Evolutionary conservation across 2,888 invertebrate species (phyloP).

Genomic region (Eupithecia pulchellata): DNA sequence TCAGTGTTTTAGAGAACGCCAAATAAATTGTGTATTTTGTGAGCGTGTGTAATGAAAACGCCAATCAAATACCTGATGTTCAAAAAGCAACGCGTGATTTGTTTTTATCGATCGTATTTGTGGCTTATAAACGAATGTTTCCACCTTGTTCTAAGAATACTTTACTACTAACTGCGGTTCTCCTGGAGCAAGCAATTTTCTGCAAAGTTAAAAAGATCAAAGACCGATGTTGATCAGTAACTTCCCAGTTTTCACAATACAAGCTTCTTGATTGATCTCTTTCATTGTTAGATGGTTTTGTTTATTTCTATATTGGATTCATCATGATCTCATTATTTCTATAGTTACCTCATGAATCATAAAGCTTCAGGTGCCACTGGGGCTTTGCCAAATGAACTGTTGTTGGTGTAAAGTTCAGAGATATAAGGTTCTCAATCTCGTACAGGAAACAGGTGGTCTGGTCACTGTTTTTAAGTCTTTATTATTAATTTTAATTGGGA

Average conservation of each 20-base stretch:
- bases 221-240: constrained; percentile 6
- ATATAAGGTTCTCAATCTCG: constrained; percentile 27
- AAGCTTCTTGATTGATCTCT: background rate
- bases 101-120: constrained; percentile 16
- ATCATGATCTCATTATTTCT: constrained; percentile 16
- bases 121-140: constrained; percentile 4
- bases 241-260: background rate
- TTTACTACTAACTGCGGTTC: constrained; percentile 1
- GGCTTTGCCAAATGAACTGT: constrained; percentile 40
- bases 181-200: constrained; percentile 2
- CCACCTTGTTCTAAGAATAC: constrained; percentile 17
- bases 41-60: constrained; percentile 34
- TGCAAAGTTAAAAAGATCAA: constrained; percentile 15
- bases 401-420: constrained; percentile 37
- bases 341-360: constrained; percentile 33
- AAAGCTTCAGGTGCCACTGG: constrained; percentile 41
- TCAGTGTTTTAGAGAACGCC: constrained; percentile 42
- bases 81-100: constrained; percentile 15
- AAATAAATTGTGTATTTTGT: constrained; percentile 44
- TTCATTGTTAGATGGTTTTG: background rate
- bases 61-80: constrained; percentile 35
- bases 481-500: background rate
- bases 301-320: background rate
- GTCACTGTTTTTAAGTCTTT: background rate
- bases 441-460: constrained; percentile 19